phyloP scores from a whole-genome alignment of 2,113 vertebrate species.

The Malaclemys terrapin region DNA sequence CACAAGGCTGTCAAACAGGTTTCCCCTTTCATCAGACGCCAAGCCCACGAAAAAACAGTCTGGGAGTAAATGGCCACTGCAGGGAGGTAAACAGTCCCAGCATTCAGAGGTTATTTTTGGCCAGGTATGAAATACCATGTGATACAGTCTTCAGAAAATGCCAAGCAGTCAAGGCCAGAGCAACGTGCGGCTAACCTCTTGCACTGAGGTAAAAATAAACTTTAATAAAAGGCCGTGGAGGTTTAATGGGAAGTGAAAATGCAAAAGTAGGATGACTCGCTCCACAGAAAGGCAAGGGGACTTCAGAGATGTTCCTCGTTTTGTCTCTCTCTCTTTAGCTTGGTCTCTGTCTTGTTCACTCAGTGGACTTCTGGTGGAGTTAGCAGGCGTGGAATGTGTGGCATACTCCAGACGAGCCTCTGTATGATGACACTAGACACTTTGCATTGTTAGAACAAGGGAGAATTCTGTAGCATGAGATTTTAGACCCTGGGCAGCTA shows the following conservation, averaged over 20 bases:
- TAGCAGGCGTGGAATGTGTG: neutral
- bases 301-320: neutral
- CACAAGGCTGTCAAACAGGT: accelerated
- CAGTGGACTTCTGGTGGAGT: neutral
- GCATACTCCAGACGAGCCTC: neutral
- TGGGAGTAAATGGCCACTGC: neutral
- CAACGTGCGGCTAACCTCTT: conserved; percentile 25
- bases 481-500: neutral
- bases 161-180: conserved; percentile 58
- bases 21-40: neutral
- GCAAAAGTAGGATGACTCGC: conserved; percentile 1
- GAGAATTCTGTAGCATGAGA: neutral
- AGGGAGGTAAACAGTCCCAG: neutral
- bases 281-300: accelerated
- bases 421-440: neutral
- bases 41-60: neutral
- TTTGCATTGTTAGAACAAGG: neutral
- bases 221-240: conserved; percentile 52
- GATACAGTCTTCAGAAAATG: conserved; percentile 55
- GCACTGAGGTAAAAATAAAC: conserved; percentile 67
- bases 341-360: neutral
- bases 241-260: conserved; percentile 53
- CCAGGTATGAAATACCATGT: neutral
- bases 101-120: conserved; percentile 45
- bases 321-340: neutral